These are phyloP conservation scores for Caenorhabditis wallacei DNA, from an alignment of 2,888 invertebrate species.

Conservation along the genomic window DNA sequence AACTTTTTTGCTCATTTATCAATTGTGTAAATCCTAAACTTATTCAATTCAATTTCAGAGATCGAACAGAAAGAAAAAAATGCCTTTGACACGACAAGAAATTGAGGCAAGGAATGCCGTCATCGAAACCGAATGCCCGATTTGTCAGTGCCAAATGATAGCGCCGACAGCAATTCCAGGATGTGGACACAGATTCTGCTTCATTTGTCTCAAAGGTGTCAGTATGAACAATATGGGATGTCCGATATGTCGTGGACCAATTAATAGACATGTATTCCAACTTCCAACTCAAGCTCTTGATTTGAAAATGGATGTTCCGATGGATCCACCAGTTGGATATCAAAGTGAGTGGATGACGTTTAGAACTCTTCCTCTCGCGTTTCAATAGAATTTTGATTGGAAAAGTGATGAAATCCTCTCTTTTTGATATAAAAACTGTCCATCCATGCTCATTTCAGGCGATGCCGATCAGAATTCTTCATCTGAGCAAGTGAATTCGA, in stretches of 20 bases:
- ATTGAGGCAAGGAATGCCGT: not conserved
- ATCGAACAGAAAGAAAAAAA: not conserved
- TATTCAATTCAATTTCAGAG: too few relatives aligned
- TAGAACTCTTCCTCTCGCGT: not conserved
- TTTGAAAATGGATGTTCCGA: slow-evolving; percentile 15
- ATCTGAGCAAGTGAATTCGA: not conserved
- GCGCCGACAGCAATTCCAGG: slow-evolving; percentile 3
- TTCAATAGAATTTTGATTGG: not conserved
- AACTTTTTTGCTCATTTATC: too few relatives aligned
- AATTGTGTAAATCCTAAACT: too few relatives aligned
- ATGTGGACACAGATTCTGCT: slow-evolving; percentile 20
- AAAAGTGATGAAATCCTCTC: too few relatives aligned
- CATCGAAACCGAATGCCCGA: slow-evolving; percentile 18
- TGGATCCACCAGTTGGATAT: not conserved
- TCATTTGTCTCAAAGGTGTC: slow-evolving; percentile 24
- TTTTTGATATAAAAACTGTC: too few relatives aligned
- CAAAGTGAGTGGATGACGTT: not conserved
- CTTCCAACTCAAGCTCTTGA: slow-evolving; percentile 19
- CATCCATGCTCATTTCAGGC: too few relatives aligned
- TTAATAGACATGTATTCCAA: not conserved
- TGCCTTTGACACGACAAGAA: slow-evolving; percentile 6
- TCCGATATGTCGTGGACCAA: slow-evolving; percentile 27
- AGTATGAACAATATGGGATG: slow-evolving; percentile 23
- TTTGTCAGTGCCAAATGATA: slow-evolving; percentile 26
- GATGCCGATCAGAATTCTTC: too few relatives aligned